phyloP scores from a whole-genome alignment of 2,797 vertebrate genomes.

The Setipinna tenuifilis region DNA sequence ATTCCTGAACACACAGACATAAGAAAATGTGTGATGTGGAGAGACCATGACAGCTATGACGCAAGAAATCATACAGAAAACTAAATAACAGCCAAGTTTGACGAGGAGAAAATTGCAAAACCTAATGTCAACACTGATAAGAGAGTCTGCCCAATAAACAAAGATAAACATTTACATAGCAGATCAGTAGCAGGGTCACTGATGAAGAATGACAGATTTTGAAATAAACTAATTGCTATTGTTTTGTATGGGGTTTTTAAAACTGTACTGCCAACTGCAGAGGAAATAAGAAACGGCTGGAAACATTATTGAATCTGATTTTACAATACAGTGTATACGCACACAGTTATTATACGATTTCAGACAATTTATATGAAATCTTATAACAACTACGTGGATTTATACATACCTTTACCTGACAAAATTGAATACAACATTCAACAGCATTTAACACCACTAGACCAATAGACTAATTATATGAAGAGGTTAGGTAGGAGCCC shows the following conservation, averaged over 20 bases:
- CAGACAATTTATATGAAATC: too few relatives aligned
- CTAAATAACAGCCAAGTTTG: background rate
- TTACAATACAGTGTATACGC: background rate
- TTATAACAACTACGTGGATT: too few relatives aligned
- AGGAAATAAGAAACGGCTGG: background rate
- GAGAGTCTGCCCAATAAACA: background rate
- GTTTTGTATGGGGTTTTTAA: background rate
- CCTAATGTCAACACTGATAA: background rate
- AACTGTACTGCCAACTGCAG: background rate
- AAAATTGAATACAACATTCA: too few relatives aligned
- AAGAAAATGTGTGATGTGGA: background rate
- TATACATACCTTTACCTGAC: too few relatives aligned
- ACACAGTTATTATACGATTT: too few relatives aligned
- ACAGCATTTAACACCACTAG: too few relatives aligned
- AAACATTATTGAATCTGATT: background rate
- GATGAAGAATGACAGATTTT: background rate
- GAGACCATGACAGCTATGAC: background rate
- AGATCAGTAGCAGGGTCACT: background rate
- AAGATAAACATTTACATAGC: conserved; percentile 2
- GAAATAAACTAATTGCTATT: background rate
- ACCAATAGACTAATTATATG: too few relatives aligned
- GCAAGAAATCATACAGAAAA: background rate
- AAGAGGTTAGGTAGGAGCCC: too few relatives aligned
- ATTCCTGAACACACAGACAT: background rate
- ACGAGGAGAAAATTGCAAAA: background rate